Evolutionary conservation across 2,797 vertebrate species (phyloP).

Genomic region (Clarias laeviceps): DNA sequence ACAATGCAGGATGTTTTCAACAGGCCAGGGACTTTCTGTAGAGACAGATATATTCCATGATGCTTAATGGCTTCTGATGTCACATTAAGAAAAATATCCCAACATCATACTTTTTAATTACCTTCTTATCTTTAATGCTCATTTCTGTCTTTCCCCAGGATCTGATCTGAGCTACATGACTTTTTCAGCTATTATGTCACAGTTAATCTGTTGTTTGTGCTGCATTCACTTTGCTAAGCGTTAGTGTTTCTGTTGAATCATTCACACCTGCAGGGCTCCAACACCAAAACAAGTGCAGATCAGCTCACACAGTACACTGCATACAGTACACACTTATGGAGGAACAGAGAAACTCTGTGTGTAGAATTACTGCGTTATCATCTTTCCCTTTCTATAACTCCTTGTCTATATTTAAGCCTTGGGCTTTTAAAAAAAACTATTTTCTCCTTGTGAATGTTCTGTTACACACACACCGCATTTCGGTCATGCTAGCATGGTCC

Average conservation of each 20-base stretch:
- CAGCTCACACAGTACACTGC: too few species aligned
- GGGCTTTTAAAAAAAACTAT: not conserved
- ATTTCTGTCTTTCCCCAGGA: not conserved
- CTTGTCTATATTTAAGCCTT: not conserved
- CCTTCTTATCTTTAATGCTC: not conserved
- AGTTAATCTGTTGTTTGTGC: not conserved
- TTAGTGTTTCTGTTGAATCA: not conserved
- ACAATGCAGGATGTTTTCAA: too few species aligned
- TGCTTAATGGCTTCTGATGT: conserved; percentile 20
- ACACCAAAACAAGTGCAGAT: not conserved
- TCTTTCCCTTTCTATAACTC: not conserved
- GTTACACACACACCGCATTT: too few species aligned
- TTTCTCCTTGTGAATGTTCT: too few species aligned
- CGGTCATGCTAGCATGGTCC: too few species aligned
- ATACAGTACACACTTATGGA: not conserved
- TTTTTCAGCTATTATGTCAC: not conserved
- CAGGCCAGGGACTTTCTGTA: too few species aligned
- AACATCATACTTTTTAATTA: conserved; percentile 10
- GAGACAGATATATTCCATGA: too few species aligned
- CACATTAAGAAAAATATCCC: not conserved
- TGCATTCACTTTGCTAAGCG: not conserved
- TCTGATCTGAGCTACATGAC: not conserved
- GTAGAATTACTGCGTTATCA: not conserved
- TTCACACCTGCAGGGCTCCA: not conserved
- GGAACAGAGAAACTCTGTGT: not conserved